These are phyloP conservation scores for Lampropteryx suffumata DNA, from an alignment of 2,888 invertebrate species.

Conservation along the genomic window DNA sequence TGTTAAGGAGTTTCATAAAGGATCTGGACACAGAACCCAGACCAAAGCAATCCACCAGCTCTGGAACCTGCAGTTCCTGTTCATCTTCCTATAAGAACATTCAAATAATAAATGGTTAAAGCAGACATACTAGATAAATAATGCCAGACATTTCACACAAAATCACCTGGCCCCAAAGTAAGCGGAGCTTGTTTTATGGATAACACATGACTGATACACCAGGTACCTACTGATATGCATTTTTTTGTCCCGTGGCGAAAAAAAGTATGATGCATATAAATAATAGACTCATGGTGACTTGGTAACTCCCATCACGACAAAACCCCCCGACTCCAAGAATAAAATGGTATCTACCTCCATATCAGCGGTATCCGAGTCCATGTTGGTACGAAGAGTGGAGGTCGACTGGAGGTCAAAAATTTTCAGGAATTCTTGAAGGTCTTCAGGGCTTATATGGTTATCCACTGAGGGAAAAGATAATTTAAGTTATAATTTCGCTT, in stretches of 20 bases:
- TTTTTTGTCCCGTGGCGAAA: too few species aligned
- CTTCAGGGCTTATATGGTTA: constrained; percentile 71
- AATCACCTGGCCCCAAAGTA: too few species aligned
- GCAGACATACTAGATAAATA: too few species aligned
- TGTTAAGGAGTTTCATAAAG: constrained; percentile 69
- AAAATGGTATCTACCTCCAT: constrained; percentile 34
- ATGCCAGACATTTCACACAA: too few species aligned
- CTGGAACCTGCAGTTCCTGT: constrained; percentile 41
- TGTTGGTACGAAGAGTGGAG: constrained; percentile 26
- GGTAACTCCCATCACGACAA: background rate
- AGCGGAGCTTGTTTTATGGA: too few species aligned
- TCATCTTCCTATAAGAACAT: constrained; percentile 5
- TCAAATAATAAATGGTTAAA: too few species aligned
- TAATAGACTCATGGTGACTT: too few species aligned
- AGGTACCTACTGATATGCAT: too few species aligned
- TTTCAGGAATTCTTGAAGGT: constrained; percentile 57
- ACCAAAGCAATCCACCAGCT: constrained; percentile 78
- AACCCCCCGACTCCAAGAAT: background rate
- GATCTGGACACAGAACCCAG: constrained; percentile 63
- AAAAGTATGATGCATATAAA: too few species aligned
- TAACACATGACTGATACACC: too few species aligned
- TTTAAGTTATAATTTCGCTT: too few species aligned
- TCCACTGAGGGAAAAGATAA: constrained; percentile 58
- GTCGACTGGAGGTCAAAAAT: constrained; percentile 29
- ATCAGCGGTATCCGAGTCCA: constrained; percentile 32